Percentiles rank a stretch among this genome's conserved stretches.
Conservation (phyloP, 2,113 vertebrate genomes). For the Anas platyrhynchos region DNA sequence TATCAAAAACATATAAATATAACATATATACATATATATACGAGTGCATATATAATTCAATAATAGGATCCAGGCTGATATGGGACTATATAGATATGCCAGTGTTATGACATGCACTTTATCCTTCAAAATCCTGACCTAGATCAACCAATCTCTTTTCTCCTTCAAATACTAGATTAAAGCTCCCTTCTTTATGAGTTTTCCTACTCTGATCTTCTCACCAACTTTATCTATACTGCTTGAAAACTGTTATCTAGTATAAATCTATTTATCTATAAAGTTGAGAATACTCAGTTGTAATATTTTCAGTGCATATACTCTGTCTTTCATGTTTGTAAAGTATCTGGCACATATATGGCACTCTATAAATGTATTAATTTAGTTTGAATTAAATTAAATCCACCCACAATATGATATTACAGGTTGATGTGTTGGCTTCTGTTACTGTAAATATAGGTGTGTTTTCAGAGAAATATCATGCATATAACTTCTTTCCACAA, state of each 20-base stretch:
- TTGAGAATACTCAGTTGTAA: background rate
- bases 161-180: background rate
- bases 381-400: slow-evolving; percentile 23
- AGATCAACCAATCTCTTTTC: background rate
- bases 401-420: slow-evolving; percentile 20
- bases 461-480: slow-evolving; percentile 40
- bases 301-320: background rate
- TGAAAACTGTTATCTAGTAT: background rate
- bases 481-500: background rate
- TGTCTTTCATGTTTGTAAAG: background rate
- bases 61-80: background rate
- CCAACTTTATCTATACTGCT: background rate
- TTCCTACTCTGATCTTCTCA: background rate
- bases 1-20: no score
- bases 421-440: background rate
- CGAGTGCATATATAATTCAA: background rate
- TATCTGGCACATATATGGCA: slow-evolving; percentile 1
- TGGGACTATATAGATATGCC: background rate
- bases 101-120: background rate
- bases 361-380: slow-evolving; percentile 18
- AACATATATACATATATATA: no score
- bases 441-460: slow-evolving; percentile 32
- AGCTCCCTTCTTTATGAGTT: background rate
- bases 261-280: background rate
- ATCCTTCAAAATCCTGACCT: background rate